A percentile compares a stretch with the other conserved stretches of the same genome.
Conservation (phyloP, 2,888 invertebrate species). For the Plagodis pulveraria region DNA sequence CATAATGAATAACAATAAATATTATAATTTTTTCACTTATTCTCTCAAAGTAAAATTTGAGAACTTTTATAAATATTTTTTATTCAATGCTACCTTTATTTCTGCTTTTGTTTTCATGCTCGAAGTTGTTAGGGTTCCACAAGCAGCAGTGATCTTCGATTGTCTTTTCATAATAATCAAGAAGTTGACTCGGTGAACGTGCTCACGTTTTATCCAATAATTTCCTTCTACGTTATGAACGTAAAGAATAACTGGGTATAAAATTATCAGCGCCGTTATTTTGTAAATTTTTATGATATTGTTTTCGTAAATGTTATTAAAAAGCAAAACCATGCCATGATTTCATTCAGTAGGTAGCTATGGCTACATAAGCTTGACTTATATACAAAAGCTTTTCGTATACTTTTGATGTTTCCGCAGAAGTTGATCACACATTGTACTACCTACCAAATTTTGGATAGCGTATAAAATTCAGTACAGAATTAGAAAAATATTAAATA, state of each 20-base stretch:
- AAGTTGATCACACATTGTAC: not conserved
- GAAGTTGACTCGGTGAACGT: constrained; percentile 37
- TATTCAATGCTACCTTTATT: too few relatives aligned
- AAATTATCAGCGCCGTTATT: constrained; percentile 75
- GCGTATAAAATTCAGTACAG: constrained; percentile 12
- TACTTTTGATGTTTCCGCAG: not conserved
- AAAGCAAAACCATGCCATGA: constrained; percentile 59
- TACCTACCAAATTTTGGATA: constrained; percentile 7
- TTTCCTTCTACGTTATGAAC: constrained; percentile 62
- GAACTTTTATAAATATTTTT: too few relatives aligned
- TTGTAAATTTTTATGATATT: constrained; percentile 78
- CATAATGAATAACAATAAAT: too few relatives aligned
- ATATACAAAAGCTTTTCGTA: too few relatives aligned
- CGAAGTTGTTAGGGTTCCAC: too few relatives aligned
- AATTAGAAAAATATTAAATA: constrained; percentile 44
- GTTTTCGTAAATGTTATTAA: constrained; percentile 78
- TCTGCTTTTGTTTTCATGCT: too few relatives aligned
- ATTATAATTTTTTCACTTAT: too few relatives aligned
- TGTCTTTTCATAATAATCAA: constrained; percentile 9
- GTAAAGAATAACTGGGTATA: constrained; percentile 62
- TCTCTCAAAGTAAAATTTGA: too few relatives aligned
- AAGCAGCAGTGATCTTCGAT: not conserved
- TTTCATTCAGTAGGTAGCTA: constrained; percentile 47
- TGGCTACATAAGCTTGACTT: not conserved
- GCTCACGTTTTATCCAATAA: constrained; percentile 59